These are phyloP conservation scores for Arion vulgaris DNA, from an alignment of 1,140 invertebrate genomes.

Conservation along the genomic window DNA sequence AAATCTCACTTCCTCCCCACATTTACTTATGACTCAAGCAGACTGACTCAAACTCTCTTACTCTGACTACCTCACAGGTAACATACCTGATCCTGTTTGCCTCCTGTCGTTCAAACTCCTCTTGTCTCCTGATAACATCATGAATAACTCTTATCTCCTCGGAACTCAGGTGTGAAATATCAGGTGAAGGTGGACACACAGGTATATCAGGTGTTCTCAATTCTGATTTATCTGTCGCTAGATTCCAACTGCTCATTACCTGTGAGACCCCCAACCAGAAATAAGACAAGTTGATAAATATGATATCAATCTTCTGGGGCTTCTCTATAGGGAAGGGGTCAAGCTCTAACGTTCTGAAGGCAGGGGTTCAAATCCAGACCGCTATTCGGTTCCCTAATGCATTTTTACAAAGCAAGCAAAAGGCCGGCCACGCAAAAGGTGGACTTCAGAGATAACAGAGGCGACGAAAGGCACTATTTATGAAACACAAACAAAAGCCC, in stretches of 20 bases:
- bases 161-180: conserved; percentile 52
- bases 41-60: not conserved
- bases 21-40: no score
- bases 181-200: conserved; percentile 58
- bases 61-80: not conserved
- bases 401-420: no score
- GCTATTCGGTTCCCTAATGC: no score
- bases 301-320: not conserved
- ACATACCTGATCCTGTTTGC: conserved; percentile 52
- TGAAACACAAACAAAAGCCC: no score
- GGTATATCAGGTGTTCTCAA: conserved; percentile 34
- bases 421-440: no score
- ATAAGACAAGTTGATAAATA: not conserved
- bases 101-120: conserved; percentile 61
- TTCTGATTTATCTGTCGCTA: not conserved
- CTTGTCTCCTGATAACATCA: conserved; percentile 58
- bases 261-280: not conserved
- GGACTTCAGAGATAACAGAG: no score
- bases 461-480: no score
- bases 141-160: conserved; percentile 59
- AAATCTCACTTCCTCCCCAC: no score
- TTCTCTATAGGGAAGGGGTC: not conserved
- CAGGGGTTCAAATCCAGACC: no score
- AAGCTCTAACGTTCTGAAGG: no score
- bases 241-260: conserved; percentile 10